Evolutionary conservation across 2,113 vertebrate genomes (phyloP), one percentile per base, ranked within the genome.

Genomic region (Prunella fulvescens): DNA sequence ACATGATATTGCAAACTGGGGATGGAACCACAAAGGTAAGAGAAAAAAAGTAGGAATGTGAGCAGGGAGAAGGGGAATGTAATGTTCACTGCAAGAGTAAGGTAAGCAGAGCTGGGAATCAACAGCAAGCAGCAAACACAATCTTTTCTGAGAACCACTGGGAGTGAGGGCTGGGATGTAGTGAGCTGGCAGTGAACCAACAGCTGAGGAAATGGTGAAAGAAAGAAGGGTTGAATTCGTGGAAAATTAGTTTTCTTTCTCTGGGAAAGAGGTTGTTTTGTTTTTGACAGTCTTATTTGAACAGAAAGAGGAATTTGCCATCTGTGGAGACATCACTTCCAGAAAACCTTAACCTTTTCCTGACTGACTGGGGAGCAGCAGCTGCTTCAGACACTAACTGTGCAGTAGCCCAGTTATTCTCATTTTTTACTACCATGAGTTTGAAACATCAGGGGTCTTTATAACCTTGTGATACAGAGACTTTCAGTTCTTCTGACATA

Each of bases 291-390:
- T 90, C 84, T 95, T 72, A 79, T 85, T 92, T 94, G 91, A 97
- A 95, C 78, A 95, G 91, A 94, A 97, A 95, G 95, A 85, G 89
- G 89, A 97, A 97, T 95, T 90, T 93, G 90, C 87, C 94, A 93
- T 93, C 93, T 95, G 91, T 88, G 94, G 93, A 95, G 74, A 90
- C 12, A 2, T 70, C 81, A 93, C 54, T 94, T 95, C 67, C 91
- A 95, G 93, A 95, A 94, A 94, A 95, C 44, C 42, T 95, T 96
- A 97, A 97, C 95, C 88, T 94, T 81, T 95, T 94, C 84, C 69
- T 95, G 67, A 69, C 84, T 0, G 0, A 33, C 15, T 40, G 25
- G 33, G 76, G 33, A 88, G 67, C 76, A 65, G 62, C 45, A 70
- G 88, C 79, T 90, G 82, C 60, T 39, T 83, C 47, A 50, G 35